phyloP scores from a whole-genome alignment of 2,113 vertebrate species.

The Oenanthe oenanthe region DNA sequence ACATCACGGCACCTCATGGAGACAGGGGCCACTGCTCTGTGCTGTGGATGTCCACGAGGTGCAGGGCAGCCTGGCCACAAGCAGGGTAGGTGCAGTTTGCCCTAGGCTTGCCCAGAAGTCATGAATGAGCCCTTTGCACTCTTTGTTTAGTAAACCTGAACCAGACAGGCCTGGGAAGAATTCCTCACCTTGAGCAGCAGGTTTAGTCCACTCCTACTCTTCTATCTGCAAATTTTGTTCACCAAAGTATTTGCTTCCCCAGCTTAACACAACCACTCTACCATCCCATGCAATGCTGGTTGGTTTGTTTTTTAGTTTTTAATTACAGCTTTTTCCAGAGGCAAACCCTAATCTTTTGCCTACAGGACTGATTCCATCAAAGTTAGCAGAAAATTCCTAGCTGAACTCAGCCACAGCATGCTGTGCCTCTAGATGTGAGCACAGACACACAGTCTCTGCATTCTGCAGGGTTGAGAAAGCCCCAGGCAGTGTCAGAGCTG shows the following conservation, averaged over 20 bases:
- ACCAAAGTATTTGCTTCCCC: background rate
- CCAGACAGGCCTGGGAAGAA: background rate
- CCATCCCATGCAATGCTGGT: background rate
- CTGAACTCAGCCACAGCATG: background rate
- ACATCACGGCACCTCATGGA: background rate
- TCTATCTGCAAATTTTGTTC: background rate
- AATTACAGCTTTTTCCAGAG: background rate
- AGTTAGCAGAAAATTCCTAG: background rate
- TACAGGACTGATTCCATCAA: background rate
- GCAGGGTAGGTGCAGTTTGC: background rate
- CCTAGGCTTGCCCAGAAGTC: background rate
- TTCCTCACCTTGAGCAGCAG: background rate
- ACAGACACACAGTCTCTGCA: rapidly evolving
- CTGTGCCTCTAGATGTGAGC: background rate
- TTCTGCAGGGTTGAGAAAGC: background rate
- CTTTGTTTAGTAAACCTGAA: background rate
- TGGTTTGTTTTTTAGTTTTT: background rate
- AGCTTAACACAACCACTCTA: background rate
- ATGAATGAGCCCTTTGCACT: background rate
- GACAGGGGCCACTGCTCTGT: background rate
- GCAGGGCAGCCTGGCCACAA: background rate
- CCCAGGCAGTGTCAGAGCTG: background rate
- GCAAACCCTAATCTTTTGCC: background rate
- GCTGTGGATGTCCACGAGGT: background rate
- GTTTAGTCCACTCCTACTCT: background rate